Percentiles rank a stretch among this genome's conserved stretches.
These are phyloP conservation scores for Dolichoris vasculosae DNA, from an alignment of 1,140 invertebrate genomes.

Conservation along the genomic window DNA sequence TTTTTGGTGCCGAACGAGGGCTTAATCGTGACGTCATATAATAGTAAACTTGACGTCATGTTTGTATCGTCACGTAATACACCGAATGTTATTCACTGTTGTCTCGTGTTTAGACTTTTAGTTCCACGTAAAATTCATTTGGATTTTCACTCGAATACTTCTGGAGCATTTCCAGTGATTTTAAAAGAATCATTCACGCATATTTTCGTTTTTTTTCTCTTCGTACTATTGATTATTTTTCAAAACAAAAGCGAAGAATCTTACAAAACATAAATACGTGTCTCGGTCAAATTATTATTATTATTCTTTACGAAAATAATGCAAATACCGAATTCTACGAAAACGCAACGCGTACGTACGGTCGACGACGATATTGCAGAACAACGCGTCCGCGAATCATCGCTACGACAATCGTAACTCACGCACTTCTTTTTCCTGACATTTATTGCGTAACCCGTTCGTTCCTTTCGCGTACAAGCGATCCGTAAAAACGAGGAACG, in stretches of 20 bases:
- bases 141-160: background rate
- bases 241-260: background rate
- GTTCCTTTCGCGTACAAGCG: background rate
- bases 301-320: slow-evolving; percentile 6
- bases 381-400: background rate
- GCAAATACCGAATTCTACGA: background rate
- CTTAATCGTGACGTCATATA: background rate
- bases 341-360: background rate
- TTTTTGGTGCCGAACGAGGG: background rate
- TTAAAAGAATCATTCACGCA: background rate
- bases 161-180: background rate
- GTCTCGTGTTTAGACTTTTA: background rate
- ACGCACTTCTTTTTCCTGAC: background rate
- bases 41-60: background rate
- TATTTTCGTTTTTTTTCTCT: background rate
- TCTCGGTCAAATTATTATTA: background rate
- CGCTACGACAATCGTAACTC: background rate
- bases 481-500: background rate
- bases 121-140: background rate
- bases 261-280: background rate
- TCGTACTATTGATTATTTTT: background rate
- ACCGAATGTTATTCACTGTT: background rate
- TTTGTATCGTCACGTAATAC: background rate
- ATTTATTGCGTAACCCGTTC: background rate
- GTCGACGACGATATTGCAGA: too few relatives aligned